Base-by-base conservation (phyloP, 2,888 invertebrate species). In the Trisateles emortualis region DNA sequence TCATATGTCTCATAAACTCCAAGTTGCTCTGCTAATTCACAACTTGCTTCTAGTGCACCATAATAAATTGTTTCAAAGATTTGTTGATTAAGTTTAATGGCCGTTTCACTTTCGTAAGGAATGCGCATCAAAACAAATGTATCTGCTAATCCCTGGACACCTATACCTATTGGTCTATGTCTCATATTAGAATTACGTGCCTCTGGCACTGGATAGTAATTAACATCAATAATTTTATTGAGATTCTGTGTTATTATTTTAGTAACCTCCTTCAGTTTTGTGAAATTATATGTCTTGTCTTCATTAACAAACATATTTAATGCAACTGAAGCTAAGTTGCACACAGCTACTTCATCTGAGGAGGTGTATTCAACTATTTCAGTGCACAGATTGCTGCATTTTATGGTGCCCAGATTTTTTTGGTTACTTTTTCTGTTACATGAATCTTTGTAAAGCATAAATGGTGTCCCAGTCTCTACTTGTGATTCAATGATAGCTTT, bases 21-120 rank as follows among this genome's bases (percentile, higher is more conserved):
- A 36, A 94, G 79, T 76, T 95, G 94, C 81, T 97, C 95, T 0
- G 99, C 98, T 54, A 99, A 87, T 86, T 99, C 99, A 87, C 98
- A 98, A 83, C 98, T 99, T 0, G 98, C 97, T 87, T 99, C 99
- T 58, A 99, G 88, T 0, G 99, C 98, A n/a, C 97, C 98, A 87
- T 96, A 98, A 84, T 99, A 99, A 65, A 99, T 96, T 0, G 99
- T 99, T 93, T 99, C 99, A 87, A 99, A 99, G 69, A 99, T 99
- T 82, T 98, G 96, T 69, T 96, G 96, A 88, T 99, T 99, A 16
- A 99, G 92, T 69, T 96, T 92, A 54, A 95, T 94, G 0, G 99
- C 98, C 78, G 96, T 94, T 46, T 95, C 95, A 78, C 98, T 97
- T 79, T 99, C 99, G 84, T 98, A 99, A 0, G 99, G 97, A 84